Evolutionary conservation across 2,113 vertebrate species (phyloP).

Genomic region (Podarcis cretensis): DNA sequence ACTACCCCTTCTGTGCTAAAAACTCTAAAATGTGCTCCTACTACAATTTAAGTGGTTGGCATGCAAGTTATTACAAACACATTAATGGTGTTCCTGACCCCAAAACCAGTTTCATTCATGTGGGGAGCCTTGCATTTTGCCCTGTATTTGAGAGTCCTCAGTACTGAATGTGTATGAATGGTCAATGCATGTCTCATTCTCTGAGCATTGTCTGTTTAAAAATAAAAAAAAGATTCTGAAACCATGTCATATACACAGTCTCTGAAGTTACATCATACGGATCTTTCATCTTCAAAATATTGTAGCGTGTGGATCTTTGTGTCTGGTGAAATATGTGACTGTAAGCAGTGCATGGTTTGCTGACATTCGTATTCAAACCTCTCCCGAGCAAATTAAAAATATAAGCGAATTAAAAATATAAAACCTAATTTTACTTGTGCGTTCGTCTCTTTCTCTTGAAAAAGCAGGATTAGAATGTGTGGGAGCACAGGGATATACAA

Average conservation of each 20-base stretch:
- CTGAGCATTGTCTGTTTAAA: fast-evolving
- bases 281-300: neutral
- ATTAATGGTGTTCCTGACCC: neutral
- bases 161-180: slow-evolving; percentile 39
- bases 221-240: neutral
- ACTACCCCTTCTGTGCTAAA: neutral
- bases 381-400: slow-evolving; percentile 28
- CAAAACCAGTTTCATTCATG: neutral
- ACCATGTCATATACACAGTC: fast-evolving
- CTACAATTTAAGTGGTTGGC: neutral
- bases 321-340: neutral
- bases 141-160: neutral
- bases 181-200: slow-evolving; percentile 43
- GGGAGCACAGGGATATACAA: neutral
- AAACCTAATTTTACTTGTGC: neutral
- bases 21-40: slow-evolving; percentile 19
- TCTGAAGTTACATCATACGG: neutral
- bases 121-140: neutral
- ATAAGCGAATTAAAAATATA: slow-evolving; percentile 25
- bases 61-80: fast-evolving
- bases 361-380: neutral
- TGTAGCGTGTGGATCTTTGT: neutral
- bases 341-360: slow-evolving; percentile 21
- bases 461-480: neutral
- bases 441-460: neutral